Base-by-base conservation (phyloP, 2,888 invertebrate genomes). In the Heteropelma amictum region DNA sequence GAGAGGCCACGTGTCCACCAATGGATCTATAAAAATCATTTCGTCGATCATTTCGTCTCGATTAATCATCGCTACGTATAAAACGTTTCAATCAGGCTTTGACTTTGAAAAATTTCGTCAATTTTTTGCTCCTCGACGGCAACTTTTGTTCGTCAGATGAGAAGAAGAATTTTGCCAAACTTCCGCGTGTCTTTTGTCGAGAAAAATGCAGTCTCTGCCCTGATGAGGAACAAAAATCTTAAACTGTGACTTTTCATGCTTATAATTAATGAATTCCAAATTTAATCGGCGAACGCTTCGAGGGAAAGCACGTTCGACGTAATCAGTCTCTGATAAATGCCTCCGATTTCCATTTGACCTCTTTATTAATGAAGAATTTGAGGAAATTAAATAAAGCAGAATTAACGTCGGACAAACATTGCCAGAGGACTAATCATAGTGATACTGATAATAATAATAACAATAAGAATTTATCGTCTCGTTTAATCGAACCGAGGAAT, bases 1-100 rank as follows among this genome's bases (percentile, higher is more conserved):
- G 68, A 95, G 90, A 82, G 92, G 92, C 95, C 95, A 96, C 79
- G 93, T 92, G 84, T 94, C 94, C 33, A 95, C 93, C 58, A 92
- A 89, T 10, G 95, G 94, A 91, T 95, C 95, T 95, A 89, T 5
- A 35, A 90, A 90, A 30, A 70, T 63, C 77, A 49, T 40, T 35
- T 47, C 12, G 35, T 30, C 3, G n/a, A 26, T 42, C 38, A 10
- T 33, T 58, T 26, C 42, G 54, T 23, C 17, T 14, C 1, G 33
- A 45, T 2, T 30, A 3, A 40, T 40, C 14, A 40, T 14, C 14
- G 40, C 7, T 14, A 17, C 10, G n/a, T 19, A 0, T n/a, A n/a
- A n/a, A n/a, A n/a, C n/a, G n/a, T n/a, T n/a, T n/a, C n/a, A n/a
- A n/a, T n/a, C n/a, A n/a, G 12, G n/a, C n/a, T n/a, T n/a, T n/a